Percentiles rank a stretch among this genome's conserved stretches.
Evolutionary conservation across 2,888 invertebrate genomes (phyloP).

Genomic region (Acholoe squamosa): DNA sequence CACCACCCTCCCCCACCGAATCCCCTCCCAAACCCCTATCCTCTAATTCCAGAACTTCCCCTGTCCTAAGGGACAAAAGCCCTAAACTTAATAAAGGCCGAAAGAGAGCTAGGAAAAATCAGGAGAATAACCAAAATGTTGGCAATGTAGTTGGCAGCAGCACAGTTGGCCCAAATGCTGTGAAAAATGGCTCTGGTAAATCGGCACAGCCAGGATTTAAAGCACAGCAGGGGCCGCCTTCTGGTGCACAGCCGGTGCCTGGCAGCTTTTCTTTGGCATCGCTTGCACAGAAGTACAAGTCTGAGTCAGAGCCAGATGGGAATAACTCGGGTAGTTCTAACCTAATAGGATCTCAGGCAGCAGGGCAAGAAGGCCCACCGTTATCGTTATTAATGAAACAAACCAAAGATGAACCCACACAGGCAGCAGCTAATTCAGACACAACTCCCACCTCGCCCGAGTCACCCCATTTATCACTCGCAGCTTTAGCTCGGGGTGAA

Average conservation of each 20-base stretch:
- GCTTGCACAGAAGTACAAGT: constrained; percentile 48
- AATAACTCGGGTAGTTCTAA: too few species aligned
- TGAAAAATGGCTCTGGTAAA: background rate
- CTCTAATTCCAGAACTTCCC: background rate
- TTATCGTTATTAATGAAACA: too few species aligned
- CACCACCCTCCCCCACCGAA: background rate
- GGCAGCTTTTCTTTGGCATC: constrained; percentile 57
- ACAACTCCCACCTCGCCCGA: too few species aligned
- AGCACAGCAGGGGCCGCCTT: background rate
- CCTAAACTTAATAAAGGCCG: background rate
- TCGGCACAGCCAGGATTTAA: background rate
- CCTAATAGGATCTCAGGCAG: too few species aligned
- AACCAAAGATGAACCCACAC: too few species aligned
- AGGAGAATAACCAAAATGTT: background rate
- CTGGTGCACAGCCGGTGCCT: background rate
- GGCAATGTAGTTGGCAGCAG: background rate
- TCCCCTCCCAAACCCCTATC: background rate
- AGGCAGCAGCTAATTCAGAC: too few species aligned
- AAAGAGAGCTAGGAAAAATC: background rate
- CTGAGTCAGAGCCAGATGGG: too few species aligned
- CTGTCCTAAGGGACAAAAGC: background rate
- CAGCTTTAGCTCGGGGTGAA: background rate
- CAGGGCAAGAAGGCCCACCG: too few species aligned
- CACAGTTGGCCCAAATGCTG: background rate
- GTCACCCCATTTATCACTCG: background rate